Conservation (phyloP, 2,113 vertebrate species). For the Pollachius pollachius region DNA sequence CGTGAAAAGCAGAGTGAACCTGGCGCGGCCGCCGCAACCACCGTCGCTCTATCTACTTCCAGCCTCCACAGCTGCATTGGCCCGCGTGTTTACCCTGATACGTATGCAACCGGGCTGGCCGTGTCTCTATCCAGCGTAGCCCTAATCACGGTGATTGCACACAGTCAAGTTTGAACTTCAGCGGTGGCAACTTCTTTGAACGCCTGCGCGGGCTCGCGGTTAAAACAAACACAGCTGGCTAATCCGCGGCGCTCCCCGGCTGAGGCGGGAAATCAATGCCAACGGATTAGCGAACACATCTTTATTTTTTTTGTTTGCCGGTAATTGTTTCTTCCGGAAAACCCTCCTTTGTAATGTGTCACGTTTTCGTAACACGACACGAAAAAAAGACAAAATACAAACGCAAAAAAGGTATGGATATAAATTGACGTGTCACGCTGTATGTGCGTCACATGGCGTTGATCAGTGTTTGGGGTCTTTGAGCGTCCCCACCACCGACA, state of each 20-base stretch:
- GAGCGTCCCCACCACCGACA: no score
- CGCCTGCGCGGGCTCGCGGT: not conserved
- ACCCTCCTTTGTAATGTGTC: no score
- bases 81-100: not conserved
- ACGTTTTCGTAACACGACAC: no score
- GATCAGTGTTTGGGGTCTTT: no score
- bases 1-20: not conserved
- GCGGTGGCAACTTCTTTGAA: not conserved
- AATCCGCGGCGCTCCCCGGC: not conserved
- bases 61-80: not conserved
- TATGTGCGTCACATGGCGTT: no score
- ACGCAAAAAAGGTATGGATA: no score
- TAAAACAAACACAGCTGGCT: slow-evolving; percentile 21
- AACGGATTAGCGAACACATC: slow-evolving; percentile 21
- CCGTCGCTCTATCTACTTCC: not conserved
- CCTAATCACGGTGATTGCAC: slow-evolving; percentile 12
- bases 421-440: no score
- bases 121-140: not conserved
- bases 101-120: not conserved
- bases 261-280: slow-evolving; percentile 8
- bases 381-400: no score
- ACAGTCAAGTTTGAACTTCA: not conserved
- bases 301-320: not conserved
- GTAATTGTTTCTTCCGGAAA: no score
- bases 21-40: not conserved